Conservation (phyloP, 2,888 invertebrate genomes). For the Notodromas monacha region DNA sequence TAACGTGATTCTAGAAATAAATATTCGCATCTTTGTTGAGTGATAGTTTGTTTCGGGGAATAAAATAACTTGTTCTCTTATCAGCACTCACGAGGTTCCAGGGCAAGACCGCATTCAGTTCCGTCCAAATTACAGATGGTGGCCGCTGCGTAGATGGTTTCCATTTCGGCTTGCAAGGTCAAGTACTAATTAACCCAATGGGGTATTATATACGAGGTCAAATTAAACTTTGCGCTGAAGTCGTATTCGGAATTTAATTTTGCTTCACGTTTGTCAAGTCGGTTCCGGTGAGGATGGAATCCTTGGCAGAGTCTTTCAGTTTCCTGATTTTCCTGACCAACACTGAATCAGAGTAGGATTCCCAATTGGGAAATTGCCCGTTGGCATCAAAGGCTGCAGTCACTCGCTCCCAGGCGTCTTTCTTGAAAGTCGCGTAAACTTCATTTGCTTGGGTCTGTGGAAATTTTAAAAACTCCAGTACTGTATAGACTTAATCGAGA, state of each 20-base stretch:
- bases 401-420: not conserved
- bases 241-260: no score
- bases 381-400: no score
- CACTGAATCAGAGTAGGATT: not conserved
- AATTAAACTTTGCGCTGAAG: not conserved
- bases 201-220: not conserved
- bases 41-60: no score
- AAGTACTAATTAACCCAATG: not conserved
- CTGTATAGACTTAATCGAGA: no score
- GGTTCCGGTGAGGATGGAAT: no score
- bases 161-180: not conserved
- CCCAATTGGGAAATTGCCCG: not conserved
- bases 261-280: no score
- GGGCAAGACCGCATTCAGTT: not conserved
- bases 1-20: no score
- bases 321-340: no score
- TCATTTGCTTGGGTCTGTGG: not conserved
- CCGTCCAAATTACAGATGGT: not conserved
- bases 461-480: no score
- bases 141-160: not conserved
- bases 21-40: no score
- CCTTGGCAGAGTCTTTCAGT: not conserved
- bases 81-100: constrained; percentile 1
- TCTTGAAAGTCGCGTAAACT: not conserved
- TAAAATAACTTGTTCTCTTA: no score